Evolutionary conservation across 2,888 invertebrate genomes (phyloP), one percentile per base, ranked within the genome.

Genomic region (Stegophylla sp.): DNA sequence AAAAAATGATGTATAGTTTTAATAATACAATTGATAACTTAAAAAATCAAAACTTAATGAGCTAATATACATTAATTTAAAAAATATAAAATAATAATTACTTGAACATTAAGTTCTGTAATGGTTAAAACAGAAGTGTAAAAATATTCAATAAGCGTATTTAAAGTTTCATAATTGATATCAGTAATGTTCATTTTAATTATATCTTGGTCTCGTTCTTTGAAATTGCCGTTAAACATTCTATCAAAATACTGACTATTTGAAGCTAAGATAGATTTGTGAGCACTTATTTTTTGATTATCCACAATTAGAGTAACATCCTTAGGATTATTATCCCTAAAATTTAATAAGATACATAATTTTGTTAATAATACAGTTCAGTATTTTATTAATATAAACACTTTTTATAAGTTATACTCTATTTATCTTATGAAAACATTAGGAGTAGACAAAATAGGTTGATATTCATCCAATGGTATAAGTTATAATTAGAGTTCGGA

Each of bases 211-310:
- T 64, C 23, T 13, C 75, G 75, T 41, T 75, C 75, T 64, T 53
- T 75, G n/a, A 75, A 75, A 64, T 26, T 13, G 53, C 75, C 64
- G 4, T 51, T 64, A 53, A 75, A 75, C 75, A 75, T 75, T 53
- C 53, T 75, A 34, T 75, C 64, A 66, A 75, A 75, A 64, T 75
- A 75, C 10, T 53, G 64, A 43, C 75, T 75, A 26, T 64, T 75
- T n/a, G 41, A 53, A 53, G 48, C 51, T n/a, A 75, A 34, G 7
- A 75, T 17, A 43, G 12, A 9, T 53, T 75, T 75, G 17, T 75
- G 75, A 17, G 51, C 75, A 64, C 20, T 64, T 53, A 75, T 2
- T 48, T 64, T 75, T 41, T 75, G 41, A 26, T 66, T 75, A 43
- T 75, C n/a, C 0, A 75, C 75, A 1, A 75, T 13, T 5, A 75